Conservation (phyloP, 2,797 vertebrate genomes). For the Melanotaenia pygmaea region DNA sequence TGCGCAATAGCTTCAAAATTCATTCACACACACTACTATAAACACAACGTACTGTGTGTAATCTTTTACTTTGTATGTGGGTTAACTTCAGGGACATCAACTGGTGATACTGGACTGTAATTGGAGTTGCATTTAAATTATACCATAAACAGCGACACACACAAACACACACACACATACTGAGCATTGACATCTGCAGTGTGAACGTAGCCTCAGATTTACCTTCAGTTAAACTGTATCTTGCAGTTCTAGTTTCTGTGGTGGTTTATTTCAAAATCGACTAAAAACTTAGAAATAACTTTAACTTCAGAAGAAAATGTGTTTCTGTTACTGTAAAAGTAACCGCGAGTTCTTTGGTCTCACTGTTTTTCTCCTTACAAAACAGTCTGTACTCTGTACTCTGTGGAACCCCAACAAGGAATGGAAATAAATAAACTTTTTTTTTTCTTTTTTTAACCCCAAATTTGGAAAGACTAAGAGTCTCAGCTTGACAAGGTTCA, state of each 20-base stretch:
- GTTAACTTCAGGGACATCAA: no score
- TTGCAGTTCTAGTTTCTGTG: background rate
- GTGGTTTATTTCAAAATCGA: background rate
- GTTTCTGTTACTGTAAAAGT: constrained; percentile 39
- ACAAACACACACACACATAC: no score
- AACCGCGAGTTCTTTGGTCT: constrained; percentile 19
- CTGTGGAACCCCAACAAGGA: constrained; percentile 64
- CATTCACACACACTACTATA: no score
- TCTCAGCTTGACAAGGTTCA: constrained; percentile 63
- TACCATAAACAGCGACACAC: no score
- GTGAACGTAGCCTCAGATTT: background rate
- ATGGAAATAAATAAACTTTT: constrained; percentile 67
- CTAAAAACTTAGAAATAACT: background rate
- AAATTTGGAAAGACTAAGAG: constrained; percentile 59
- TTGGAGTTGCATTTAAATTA: no score
- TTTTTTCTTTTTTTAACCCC: constrained; percentile 18
- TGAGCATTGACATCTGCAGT: no score
- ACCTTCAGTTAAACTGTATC: background rate
- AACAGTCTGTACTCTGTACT: constrained; percentile 20
- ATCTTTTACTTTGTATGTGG: no score
- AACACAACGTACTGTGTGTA: no score
- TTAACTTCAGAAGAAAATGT: background rate
- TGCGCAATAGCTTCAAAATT: no score
- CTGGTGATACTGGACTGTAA: no score
- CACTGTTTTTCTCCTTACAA: constrained; percentile 30